phyloP scores from a whole-genome alignment of 2,888 invertebrate species.

The Dascillus cervinus region DNA sequence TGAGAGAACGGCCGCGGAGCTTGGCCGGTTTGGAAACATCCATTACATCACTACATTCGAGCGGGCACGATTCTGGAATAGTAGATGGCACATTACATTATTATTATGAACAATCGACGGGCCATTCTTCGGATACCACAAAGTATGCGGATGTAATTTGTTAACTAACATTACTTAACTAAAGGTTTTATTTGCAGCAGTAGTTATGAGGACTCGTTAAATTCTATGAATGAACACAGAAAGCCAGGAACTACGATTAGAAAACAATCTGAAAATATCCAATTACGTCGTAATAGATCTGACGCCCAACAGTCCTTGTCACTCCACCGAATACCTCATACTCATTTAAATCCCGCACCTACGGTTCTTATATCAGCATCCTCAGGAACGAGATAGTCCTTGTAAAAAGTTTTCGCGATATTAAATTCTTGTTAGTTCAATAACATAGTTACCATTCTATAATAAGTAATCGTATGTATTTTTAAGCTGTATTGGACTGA shows the following conservation, averaged over 20 bases:
- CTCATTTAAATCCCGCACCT: constrained; percentile 1
- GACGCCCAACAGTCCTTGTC: no score
- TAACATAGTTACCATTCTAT: no score
- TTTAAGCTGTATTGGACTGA: no score
- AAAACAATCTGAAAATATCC: constrained; percentile 7
- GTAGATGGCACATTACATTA: constrained; percentile 49
- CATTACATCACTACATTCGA: constrained; percentile 73
- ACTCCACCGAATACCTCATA: no score
- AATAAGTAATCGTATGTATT: no score
- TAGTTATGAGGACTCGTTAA: constrained; percentile 76
- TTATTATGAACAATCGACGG: constrained; percentile 59
- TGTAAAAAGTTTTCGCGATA: no score
- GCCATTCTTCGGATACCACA: constrained; percentile 60
- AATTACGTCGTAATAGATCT: no score
- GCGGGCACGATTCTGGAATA: constrained; percentile 75
- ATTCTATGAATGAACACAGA: constrained; percentile 52
- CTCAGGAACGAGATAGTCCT: not conserved
- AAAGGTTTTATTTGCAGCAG: constrained; percentile 10
- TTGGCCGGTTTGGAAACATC: constrained; percentile 57
- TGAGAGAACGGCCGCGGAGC: constrained; percentile 32
- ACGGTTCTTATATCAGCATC: not conserved
- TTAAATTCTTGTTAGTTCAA: no score
- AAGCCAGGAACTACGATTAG: constrained; percentile 21
- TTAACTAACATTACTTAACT: not conserved
- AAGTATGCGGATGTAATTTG: constrained; percentile 47